Conservation (phyloP, 2,113 vertebrate species). For the Lophius piscatorius region DNA sequence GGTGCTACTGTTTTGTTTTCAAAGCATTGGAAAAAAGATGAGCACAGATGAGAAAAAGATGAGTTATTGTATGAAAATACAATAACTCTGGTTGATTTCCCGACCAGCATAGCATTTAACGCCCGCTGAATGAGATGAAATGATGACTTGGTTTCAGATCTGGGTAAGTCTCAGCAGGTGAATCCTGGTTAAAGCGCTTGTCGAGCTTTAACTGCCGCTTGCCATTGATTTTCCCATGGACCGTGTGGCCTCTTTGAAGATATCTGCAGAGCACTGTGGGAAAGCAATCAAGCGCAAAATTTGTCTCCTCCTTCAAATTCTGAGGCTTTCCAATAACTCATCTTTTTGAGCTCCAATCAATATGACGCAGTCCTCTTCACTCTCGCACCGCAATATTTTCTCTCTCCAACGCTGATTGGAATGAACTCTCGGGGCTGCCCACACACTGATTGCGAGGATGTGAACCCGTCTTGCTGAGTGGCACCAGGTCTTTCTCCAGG, state of each 20-base stretch:
- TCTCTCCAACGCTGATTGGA: conserved; percentile 73
- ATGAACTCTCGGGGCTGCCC: conserved; percentile 61
- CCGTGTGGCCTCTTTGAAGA: conserved; percentile 58
- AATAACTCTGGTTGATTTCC: too few species aligned
- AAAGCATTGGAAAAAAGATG: too few species aligned
- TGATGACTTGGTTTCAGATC: neutral
- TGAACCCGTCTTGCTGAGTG: conserved; percentile 48
- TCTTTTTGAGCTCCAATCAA: conserved; percentile 72
- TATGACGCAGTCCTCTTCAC: conserved; percentile 60
- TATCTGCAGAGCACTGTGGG: conserved; percentile 30
- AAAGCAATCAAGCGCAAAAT: conserved; percentile 73
- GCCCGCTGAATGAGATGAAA: neutral
- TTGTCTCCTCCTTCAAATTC: conserved; percentile 65
- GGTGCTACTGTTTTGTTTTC: too few species aligned
- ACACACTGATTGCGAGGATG: conserved; percentile 56
- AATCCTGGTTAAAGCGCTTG: conserved; percentile 35
- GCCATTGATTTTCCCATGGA: conserved; percentile 71
- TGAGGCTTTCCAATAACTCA: conserved; percentile 73
- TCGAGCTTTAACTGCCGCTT: conserved; percentile 29
- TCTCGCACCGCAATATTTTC: conserved; percentile 29
- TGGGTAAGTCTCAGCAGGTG: conserved; percentile 29
- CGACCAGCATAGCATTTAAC: neutral
- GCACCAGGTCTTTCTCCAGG: conserved; percentile 25
- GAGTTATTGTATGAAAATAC: too few species aligned
- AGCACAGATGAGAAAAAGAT: too few species aligned